Percentiles rank a stretch among this genome's conserved stretches.
These are phyloP conservation scores for Gobio gobio DNA, from an alignment of 2,113 vertebrate species.

Conservation along the genomic window DNA sequence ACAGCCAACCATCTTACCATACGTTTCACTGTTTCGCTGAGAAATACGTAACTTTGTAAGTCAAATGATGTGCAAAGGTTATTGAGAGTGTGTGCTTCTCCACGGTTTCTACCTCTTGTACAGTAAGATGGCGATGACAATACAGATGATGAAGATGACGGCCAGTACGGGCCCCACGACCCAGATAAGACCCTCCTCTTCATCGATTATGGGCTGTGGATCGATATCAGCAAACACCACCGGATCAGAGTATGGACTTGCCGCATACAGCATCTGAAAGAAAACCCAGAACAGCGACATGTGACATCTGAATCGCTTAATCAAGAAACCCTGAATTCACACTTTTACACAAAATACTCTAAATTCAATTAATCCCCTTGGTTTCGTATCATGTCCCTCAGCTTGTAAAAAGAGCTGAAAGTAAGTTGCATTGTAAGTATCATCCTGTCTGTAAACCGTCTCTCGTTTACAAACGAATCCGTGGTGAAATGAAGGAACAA, in stretches of 20 bases:
- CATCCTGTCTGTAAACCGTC: too few relatives aligned
- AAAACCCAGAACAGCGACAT: constrained; percentile 38
- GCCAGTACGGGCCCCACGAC: constrained; percentile 97
- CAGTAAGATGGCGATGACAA: constrained; percentile 98
- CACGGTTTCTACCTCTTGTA: constrained; percentile 90
- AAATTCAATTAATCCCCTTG: too few relatives aligned
- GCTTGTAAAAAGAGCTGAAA: not conserved
- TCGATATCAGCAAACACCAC: constrained; percentile 94
- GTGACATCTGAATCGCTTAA: too few relatives aligned
- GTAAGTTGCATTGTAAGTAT: too few relatives aligned
- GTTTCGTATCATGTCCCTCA: not conserved
- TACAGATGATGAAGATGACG: constrained; percentile 99
- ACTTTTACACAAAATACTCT: too few relatives aligned
- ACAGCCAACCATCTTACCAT: not conserved
- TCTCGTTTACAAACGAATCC: too few relatives aligned
- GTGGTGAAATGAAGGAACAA: too few relatives aligned
- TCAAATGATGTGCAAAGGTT: not conserved
- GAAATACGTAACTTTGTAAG: not conserved
- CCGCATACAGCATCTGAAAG: constrained; percentile 92
- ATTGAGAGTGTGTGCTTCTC: not conserved
- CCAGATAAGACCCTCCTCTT: constrained; percentile 98
- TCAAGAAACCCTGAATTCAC: too few relatives aligned
- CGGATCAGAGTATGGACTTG: constrained; percentile 96
- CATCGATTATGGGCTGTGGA: constrained; percentile 96
- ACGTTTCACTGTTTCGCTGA: not conserved